Evolutionary conservation across 2,113 vertebrate species (phyloP).

Genomic region (Xerus inauris): DNA sequence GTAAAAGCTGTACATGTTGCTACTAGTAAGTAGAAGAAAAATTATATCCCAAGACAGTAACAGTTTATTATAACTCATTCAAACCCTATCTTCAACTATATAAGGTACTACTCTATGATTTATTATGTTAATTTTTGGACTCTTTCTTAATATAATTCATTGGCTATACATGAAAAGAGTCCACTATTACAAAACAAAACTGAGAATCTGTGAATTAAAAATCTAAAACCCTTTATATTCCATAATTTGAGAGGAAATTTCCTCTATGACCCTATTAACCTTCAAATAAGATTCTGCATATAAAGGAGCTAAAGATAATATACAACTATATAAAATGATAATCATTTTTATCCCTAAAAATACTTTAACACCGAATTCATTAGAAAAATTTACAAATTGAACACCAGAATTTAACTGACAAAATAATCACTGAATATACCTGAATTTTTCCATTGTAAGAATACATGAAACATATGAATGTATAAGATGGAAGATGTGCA

Average conservation of each 20-base stretch:
- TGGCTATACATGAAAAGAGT: neutral
- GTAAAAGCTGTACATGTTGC: neutral
- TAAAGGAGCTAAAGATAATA: neutral
- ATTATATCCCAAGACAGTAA: neutral
- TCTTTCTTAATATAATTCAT: neutral
- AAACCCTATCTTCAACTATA: neutral
- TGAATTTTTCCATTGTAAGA: neutral
- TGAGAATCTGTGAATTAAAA: neutral
- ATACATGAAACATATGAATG: neutral
- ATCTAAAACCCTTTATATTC: neutral
- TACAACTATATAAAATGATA: neutral
- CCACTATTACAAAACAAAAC: conserved; percentile 25
- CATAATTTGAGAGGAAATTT: conserved; percentile 8
- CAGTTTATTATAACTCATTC: neutral
- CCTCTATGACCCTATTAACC: neutral
- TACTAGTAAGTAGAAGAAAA: neutral
- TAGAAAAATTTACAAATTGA: neutral
- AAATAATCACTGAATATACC: conserved; percentile 23
- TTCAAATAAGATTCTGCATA: neutral
- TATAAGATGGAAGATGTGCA: neutral
- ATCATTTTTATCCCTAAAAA: neutral
- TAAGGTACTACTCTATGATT: neutral
- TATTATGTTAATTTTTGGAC: neutral
- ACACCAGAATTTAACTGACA: neutral
- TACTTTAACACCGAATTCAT: neutral